Percentiles rank a stretch among this genome's conserved stretches.
Evolutionary conservation across 2,888 invertebrate genomes (phyloP).

Genomic region (Cheiracanthium punctorium): DNA sequence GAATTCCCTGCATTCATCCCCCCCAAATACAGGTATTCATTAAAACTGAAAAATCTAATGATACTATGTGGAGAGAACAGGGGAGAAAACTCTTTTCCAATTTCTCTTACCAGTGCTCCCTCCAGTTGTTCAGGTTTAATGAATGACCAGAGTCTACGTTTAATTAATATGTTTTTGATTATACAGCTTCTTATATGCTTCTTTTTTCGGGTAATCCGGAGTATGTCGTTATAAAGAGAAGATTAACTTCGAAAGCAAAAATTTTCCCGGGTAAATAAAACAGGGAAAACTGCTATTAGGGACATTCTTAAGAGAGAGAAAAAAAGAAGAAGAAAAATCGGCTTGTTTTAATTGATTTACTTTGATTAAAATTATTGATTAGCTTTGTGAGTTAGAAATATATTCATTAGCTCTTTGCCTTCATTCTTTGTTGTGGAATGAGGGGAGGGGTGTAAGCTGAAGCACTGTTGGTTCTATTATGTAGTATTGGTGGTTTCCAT

Average conservation of each 20-base stretch:
- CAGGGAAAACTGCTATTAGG: background rate
- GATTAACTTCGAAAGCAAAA: slow-evolving; percentile 5
- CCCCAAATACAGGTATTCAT: slow-evolving; percentile 17
- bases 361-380: slow-evolving; percentile 68
- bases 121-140: slow-evolving; percentile 43
- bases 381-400: slow-evolving; percentile 27
- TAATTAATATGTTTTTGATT: slow-evolving; percentile 68
- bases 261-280: background rate
- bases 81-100: background rate
- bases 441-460: background rate
- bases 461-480: background rate
- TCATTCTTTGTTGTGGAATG: background rate
- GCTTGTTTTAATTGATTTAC: slow-evolving; percentile 57
- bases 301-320: background rate
- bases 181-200: background rate
- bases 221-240: slow-evolving; percentile 5
- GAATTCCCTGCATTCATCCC: too few relatives aligned
- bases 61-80: background rate
- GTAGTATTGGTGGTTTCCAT: background rate
- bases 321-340: slow-evolving; percentile 3
- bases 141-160: slow-evolving; percentile 37
- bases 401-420: slow-evolving; percentile 41
- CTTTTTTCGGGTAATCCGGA: background rate
- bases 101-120: background rate
- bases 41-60: background rate